A percentile compares a stretch with the other conserved stretches of the same genome.
phyloP scores from a whole-genome alignment of 1,140 invertebrate genomes.

The Saxidomus purpurata region DNA sequence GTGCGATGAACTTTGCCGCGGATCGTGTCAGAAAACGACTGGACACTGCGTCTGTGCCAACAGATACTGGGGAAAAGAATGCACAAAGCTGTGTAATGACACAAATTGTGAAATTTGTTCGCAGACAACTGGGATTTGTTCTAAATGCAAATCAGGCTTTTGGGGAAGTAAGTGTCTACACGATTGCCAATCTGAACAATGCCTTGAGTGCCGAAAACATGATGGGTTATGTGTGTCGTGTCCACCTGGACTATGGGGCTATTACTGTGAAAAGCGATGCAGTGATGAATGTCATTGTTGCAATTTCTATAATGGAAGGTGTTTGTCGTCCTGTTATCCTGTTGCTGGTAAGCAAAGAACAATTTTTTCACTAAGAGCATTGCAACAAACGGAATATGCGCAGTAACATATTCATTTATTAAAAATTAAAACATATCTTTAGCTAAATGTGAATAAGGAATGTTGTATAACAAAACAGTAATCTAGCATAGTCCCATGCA shows the following conservation, averaged over 20 bases:
- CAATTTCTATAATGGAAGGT: too few relatives aligned
- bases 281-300: not conserved
- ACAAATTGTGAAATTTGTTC: not conserved
- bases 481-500: too few relatives aligned
- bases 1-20: not conserved
- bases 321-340: too few relatives aligned
- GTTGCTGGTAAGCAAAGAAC: too few relatives aligned
- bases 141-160: not conserved
- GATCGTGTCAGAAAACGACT: not conserved
- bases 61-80: not conserved
- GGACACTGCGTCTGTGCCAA: not conserved
- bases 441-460: too few relatives aligned
- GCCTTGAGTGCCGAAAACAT: not conserved
- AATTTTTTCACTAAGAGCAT: too few relatives aligned
- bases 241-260: not conserved
- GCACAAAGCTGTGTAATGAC: not conserved
- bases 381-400: too few relatives aligned
- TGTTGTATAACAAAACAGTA: too few relatives aligned
- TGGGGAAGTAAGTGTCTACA: not conserved
- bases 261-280: not conserved
- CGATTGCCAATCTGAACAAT: not conserved
- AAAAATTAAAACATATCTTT: too few relatives aligned
- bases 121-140: not conserved
- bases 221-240: not conserved
- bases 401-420: too few relatives aligned